Evolutionary conservation across 2,888 invertebrate genomes (phyloP).

Genomic region (Ectemnius lituratus): DNA sequence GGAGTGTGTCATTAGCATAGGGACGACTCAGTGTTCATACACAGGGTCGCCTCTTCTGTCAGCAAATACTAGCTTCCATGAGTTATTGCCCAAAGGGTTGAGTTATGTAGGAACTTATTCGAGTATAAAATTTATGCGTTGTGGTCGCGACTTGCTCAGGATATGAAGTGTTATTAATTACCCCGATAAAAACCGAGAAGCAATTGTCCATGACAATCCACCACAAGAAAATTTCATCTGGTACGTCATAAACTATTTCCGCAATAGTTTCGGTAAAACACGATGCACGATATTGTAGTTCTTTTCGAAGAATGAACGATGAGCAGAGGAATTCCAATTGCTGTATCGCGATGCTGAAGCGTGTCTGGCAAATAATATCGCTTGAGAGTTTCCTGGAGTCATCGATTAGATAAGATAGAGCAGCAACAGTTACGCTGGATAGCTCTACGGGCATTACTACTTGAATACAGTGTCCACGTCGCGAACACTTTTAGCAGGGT

Average conservation of each 20-base stretch:
- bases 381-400: constrained; percentile 2
- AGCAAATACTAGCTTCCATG: constrained; percentile 56
- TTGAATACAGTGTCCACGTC: not conserved
- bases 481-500: not conserved
- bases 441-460: constrained; percentile 9
- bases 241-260: too few relatives aligned
- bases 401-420: constrained; percentile 34
- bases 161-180: constrained; percentile 64
- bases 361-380: constrained; percentile 14
- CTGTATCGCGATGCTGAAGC: not conserved
- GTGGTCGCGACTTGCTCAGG: constrained; percentile 51
- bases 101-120: constrained; percentile 76
- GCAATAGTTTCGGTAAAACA: too few relatives aligned
- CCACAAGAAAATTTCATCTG: too few relatives aligned
- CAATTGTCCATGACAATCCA: constrained; percentile 43
- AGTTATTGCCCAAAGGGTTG: constrained; percentile 76
- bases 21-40: constrained; percentile 48
- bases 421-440: not conserved
- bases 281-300: too few relatives aligned
- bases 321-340: constrained; percentile 1
- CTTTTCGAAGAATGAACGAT: too few relatives aligned
- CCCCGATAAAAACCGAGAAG: constrained; percentile 54
- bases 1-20: constrained; percentile 64
- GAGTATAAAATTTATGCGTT: constrained; percentile 74
- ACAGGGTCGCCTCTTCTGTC: constrained; percentile 39